Conservation (phyloP, 2,113 vertebrate genomes). For the Rousettus leschenaultii region DNA sequence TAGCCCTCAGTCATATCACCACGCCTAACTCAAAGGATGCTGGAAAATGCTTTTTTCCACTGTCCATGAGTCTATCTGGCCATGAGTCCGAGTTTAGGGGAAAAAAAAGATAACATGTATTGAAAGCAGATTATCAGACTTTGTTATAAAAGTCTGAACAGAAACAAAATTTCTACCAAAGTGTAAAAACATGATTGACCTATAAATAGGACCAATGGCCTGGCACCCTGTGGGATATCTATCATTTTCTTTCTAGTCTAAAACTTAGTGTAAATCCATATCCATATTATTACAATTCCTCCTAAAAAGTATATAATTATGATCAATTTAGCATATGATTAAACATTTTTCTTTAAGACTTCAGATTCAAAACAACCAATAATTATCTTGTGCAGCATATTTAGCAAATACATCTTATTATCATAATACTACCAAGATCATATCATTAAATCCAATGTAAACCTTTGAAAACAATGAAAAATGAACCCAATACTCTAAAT, state of each 20-base stretch:
- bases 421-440: slow-evolving; percentile 39
- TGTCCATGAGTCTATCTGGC: not conserved
- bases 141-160: not conserved
- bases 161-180: not conserved
- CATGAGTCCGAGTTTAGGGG: not conserved
- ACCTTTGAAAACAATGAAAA: slow-evolving; percentile 31
- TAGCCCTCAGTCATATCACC: not conserved
- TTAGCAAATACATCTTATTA: slow-evolving; percentile 53
- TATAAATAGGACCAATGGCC: not conserved
- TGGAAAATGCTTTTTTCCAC: not conserved
- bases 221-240: not conserved
- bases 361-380: slow-evolving; percentile 54
- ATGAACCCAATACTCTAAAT: not conserved
- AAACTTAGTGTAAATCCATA: slow-evolving; percentile 1
- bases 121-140: not conserved
- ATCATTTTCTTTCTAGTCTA: not conserved
- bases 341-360: slow-evolving; percentile 47
- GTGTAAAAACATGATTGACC: not conserved
- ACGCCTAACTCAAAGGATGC: not conserved
- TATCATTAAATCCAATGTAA: slow-evolving; percentile 54
- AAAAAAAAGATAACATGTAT: not conserved
- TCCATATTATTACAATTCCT: slow-evolving; percentile 5
- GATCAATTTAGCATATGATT: slow-evolving; percentile 51
- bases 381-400: slow-evolving; percentile 45
- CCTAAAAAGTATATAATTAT: slow-evolving; percentile 42